Evolutionary conservation across 2,797 vertebrate genomes (phyloP), one percentile per base, ranked within the genome.

Genomic region (Diglossa cyanea): DNA sequence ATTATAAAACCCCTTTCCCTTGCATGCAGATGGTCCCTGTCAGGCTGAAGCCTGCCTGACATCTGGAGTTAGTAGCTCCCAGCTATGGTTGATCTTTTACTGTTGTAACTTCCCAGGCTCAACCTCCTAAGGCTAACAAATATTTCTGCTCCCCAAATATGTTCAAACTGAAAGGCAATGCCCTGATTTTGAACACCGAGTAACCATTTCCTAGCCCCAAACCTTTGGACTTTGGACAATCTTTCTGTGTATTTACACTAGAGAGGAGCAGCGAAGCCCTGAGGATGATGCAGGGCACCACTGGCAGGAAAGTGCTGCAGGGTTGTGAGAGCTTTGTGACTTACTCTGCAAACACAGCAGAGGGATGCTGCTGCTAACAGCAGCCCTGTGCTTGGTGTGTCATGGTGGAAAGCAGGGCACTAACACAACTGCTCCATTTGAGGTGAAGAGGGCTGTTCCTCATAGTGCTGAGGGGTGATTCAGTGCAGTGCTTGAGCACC

Each of bases 341-440:
- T 47, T 13, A 20, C 4, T 60, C 45, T 72, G 8, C 35, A 31
- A 39, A n/a, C 25, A 35, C 23, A 40, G 16, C 7, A 16, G 24
- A 1, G 70, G 39, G 39, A 9, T 40, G 62, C 37, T 81, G 53
- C 50, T 75, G 42, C n/a, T 70, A 23, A 25, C 1, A 2, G 44
- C 65, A 70, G 13, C 51, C 9, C 31, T 30, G 3, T 33, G 53
- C 21, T 35, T 33, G 11, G 26, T 7, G 17, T 65, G 57, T n/a
- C 28, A 3, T 0, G n/a, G 25, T 0, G 4, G 24, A 47, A 78
- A 20, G 63, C 17, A 7, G 15, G 54, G 45, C 8, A 1, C 37
- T 31, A 10, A n/a, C 47, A 30, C 10, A 37, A 18, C n/a, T 44
- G 21, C 8, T 3, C 5, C 17, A 1, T 37, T 55, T 33, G 33